Evolutionary conservation across 2,797 vertebrate genomes (phyloP).

Genomic region (Microctenopoma stevenorrisi): DNA sequence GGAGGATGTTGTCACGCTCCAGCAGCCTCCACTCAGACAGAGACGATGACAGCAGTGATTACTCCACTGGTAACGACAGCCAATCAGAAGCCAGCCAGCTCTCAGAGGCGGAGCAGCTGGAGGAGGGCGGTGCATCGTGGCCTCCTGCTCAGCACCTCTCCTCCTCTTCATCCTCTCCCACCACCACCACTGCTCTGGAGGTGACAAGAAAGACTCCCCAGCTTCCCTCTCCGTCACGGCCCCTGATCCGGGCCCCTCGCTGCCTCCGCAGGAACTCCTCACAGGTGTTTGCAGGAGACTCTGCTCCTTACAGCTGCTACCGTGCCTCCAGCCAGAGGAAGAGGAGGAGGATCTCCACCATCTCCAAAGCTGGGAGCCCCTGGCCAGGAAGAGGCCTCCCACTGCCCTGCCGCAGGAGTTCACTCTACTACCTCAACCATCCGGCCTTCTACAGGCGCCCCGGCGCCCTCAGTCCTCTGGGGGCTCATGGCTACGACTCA

Average conservation of each 20-base stretch:
- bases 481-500: conserved; percentile 63
- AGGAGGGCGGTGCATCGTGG: conserved; percentile 35
- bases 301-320: conserved; percentile 56
- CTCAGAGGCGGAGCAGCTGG: conserved; percentile 48
- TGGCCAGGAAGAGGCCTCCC: conserved; percentile 69
- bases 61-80: conserved; percentile 27
- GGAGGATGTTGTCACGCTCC: conserved; percentile 46
- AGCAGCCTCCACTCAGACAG: conserved; percentile 72
- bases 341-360: conserved; percentile 74
- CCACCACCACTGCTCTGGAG: conserved; percentile 15
- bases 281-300: conserved; percentile 74
- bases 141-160: background rate
- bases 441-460: conserved; percentile 67
- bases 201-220: conserved; percentile 35
- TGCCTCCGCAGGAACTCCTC: conserved; percentile 87
- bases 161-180: conserved; percentile 7
- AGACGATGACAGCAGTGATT: conserved; percentile 43
- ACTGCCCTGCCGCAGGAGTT: conserved; percentile 68
- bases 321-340: conserved; percentile 58
- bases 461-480: conserved; percentile 63
- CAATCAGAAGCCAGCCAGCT: conserved; percentile 68
- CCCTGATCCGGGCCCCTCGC: conserved; percentile 79
- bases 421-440: conserved; percentile 65
- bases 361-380: conserved; percentile 74
- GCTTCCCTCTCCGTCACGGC: conserved; percentile 12